Conservation (phyloP, 2,888 invertebrate genomes). For the Perdita meconis region DNA sequence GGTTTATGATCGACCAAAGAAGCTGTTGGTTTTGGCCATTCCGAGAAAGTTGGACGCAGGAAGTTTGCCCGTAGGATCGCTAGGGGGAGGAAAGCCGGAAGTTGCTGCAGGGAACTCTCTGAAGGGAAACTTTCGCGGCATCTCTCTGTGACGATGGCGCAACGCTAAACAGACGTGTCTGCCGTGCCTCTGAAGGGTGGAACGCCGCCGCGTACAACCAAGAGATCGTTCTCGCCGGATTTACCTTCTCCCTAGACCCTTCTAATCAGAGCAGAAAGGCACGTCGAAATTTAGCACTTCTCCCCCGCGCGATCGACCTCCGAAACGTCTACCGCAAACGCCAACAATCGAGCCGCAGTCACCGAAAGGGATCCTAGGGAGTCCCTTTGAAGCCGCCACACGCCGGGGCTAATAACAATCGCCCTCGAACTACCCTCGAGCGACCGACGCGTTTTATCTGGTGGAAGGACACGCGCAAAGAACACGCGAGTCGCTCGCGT, state of each 20-base stretch:
- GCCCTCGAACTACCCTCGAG: slow-evolving; percentile 37
- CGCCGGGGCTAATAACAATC: slow-evolving; percentile 54
- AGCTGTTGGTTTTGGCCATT: slow-evolving; percentile 29
- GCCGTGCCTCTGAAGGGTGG: slow-evolving; percentile 3
- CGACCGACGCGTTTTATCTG: slow-evolving; percentile 60
- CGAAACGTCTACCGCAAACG: slow-evolving; percentile 25
- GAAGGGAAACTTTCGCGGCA: slow-evolving; percentile 27
- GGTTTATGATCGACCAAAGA: slow-evolving; percentile 47
- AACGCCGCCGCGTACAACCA: not conserved
- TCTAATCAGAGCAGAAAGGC: not conserved
- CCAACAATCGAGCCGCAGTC: slow-evolving; percentile 37
- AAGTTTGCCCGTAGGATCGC: slow-evolving; percentile 21
- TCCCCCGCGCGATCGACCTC: not conserved
- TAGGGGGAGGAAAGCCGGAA: slow-evolving; percentile 20
- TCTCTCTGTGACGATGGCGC: slow-evolving; percentile 4
- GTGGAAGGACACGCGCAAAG: slow-evolving; percentile 48
- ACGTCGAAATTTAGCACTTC: not conserved
- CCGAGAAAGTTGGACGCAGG: slow-evolving; percentile 30
- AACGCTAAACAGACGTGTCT: slow-evolving; percentile 18
- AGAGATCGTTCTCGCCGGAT: slow-evolving; percentile 1
- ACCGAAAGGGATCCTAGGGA: slow-evolving; percentile 18
- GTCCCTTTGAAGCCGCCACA: slow-evolving; percentile 39
- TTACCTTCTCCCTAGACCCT: not conserved
- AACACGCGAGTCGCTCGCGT: slow-evolving; percentile 57
- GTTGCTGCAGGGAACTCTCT: slow-evolving; percentile 4